Evolutionary conservation across 2,113 vertebrate species (phyloP), one percentile per base, ranked within the genome.

Genomic region (Fregata magnificens): DNA sequence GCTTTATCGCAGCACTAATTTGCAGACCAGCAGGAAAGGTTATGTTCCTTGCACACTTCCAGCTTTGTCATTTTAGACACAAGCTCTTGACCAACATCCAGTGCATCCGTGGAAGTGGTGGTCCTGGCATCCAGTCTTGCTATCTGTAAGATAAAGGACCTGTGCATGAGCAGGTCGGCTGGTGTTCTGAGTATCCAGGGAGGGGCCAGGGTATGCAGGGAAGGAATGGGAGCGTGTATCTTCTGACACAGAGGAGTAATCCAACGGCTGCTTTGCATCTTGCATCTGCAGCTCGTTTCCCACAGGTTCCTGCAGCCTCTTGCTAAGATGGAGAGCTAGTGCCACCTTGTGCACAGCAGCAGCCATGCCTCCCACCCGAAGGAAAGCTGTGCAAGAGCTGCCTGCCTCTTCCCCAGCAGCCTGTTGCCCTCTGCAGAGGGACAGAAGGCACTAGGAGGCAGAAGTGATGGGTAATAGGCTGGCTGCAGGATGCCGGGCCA

Each of bases 311-410:
- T 5, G 62, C 76, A 50, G 82, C 22, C 47, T 24, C 8, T 53
- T 0, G 73, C 49, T 11, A 61, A 14, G 76, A 65, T 70, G 95
- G 92, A 79, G 96, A 94, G 85, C 92, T 49, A 45, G 95, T 93
- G 92, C 97, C 97, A 90, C 92, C 96, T 95, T 66, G 95, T 94
- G 96, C 90, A 34, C 71, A 4, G 92, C 90, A 12, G 32, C 70
- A 42, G 93, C 84, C 87, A 9, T 6, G 95, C 88, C 81, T 58
- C 56, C 63, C 50, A 2, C 6, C 49, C 44, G 3, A 3, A 26
- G 36, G 36, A 10, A 10, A 40, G 49, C 67, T 8, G 6, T 8
- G 67, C 29, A 6, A 1, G 50, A 5, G 28, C 31, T 3, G 7
- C 56, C 44, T 7, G n/a, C 10, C 28, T 25, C 59, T 11, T 10